Evolutionary conservation across 2,113 vertebrate genomes (phyloP).

Genomic region (Calyptommatus sinebrachiatus): DNA sequence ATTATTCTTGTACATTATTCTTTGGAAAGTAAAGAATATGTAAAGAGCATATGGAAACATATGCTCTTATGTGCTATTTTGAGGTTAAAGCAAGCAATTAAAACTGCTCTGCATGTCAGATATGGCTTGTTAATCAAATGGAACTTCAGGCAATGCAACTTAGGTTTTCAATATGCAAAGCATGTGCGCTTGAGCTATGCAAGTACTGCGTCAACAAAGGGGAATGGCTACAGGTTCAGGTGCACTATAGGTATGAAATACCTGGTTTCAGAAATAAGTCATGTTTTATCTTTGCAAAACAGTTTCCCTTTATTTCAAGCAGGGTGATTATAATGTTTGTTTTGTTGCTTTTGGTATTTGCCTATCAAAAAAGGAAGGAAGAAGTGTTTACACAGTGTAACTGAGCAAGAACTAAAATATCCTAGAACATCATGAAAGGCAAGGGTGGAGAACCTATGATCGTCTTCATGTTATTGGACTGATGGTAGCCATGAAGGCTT

Average conservation of each 20-base stretch:
- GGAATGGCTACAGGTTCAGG: background rate
- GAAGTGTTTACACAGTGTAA: background rate
- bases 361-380: background rate
- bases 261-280: background rate
- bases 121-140: too few relatives aligned
- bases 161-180: background rate
- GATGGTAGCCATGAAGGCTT: too few relatives aligned
- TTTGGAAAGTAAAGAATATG: too few relatives aligned
- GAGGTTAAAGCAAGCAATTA: too few relatives aligned
- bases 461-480: too few relatives aligned
- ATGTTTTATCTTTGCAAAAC: background rate
- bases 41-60: too few relatives aligned
- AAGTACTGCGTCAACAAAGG: too few relatives aligned
- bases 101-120: too few relatives aligned
- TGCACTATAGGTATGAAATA: background rate
- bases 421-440: background rate
- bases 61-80: too few relatives aligned
- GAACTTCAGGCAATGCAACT: background rate
- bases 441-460: too few relatives aligned
- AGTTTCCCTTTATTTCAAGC: too few relatives aligned
- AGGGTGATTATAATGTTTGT: background rate
- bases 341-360: background rate
- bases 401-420: background rate
- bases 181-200: background rate
- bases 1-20: too few relatives aligned